phyloP scores from a whole-genome alignment of 2,888 invertebrate species.

The Drosophila yooni region DNA sequence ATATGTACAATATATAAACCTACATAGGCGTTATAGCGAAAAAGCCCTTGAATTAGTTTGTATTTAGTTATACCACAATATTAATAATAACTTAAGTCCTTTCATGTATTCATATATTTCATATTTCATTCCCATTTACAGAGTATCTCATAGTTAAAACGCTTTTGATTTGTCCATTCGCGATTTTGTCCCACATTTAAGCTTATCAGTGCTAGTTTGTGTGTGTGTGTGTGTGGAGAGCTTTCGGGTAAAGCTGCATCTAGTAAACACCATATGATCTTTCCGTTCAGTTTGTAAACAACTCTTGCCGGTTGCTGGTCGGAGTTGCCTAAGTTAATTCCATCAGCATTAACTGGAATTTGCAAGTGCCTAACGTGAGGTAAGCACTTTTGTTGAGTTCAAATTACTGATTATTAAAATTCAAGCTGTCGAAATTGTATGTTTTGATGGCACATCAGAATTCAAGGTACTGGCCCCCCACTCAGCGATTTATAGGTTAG shows the following conservation, averaged over 20 bases:
- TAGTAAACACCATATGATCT: constrained; percentile 59
- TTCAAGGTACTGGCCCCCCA: constrained; percentile 27
- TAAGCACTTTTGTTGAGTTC: constrained; percentile 36
- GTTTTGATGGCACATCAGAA: constrained; percentile 47
- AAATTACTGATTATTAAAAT: constrained; percentile 60
- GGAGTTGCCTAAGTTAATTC: background rate
- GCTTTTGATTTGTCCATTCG: constrained; percentile 3
- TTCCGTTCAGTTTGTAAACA: constrained; percentile 65
- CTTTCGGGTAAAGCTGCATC: constrained; percentile 53
- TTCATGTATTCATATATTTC: too few relatives aligned
- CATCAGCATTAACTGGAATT: constrained; percentile 7
- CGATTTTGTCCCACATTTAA: constrained; percentile 12
- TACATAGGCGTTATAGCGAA: background rate
- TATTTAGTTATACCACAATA: background rate
- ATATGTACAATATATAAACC: background rate
- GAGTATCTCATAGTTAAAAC: background rate
- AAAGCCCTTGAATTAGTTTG: background rate
- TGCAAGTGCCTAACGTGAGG: constrained; percentile 23
- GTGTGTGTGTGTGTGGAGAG: constrained; percentile 16
- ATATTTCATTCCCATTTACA: background rate
- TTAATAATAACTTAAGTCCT: background rate
- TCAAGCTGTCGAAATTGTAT: constrained; percentile 48
- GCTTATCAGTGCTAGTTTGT: background rate
- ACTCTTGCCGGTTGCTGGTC: constrained; percentile 56
- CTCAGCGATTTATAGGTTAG: constrained; percentile 45